phyloP scores from a whole-genome alignment of 2,113 vertebrate genomes.

The Pterocles burchelli region DNA sequence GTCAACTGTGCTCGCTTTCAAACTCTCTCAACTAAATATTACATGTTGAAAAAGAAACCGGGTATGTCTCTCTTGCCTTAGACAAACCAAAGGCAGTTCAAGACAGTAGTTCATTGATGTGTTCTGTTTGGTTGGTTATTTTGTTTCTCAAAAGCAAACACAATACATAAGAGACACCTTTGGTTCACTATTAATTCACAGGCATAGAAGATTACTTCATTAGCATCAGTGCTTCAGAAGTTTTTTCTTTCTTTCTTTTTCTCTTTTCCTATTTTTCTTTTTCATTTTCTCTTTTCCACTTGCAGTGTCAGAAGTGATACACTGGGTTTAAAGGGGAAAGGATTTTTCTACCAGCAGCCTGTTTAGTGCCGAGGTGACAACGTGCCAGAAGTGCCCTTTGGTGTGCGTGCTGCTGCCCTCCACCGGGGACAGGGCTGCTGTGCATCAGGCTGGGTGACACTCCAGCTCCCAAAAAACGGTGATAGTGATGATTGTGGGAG shows the following conservation, averaged over 20 bases:
- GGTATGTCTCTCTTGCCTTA: not conserved
- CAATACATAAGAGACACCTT: not conserved
- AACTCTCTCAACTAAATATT: not conserved
- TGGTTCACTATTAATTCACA: not conserved
- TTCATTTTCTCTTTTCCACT: not conserved
- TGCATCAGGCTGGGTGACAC: rapidly evolving
- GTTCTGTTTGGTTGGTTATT: not conserved
- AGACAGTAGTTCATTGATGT: not conserved
- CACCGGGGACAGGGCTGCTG: rapidly evolving
- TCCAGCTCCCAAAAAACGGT: rapidly evolving
- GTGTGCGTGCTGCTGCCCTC: not conserved
- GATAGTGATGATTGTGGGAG: not conserved
- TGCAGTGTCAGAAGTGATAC: not conserved
- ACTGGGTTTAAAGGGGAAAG: not conserved
- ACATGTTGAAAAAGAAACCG: not conserved
- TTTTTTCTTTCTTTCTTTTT: not conserved
- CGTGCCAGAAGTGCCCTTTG: rapidly evolving
- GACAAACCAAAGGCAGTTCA: not conserved
- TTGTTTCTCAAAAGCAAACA: not conserved
- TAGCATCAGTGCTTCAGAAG: not conserved
- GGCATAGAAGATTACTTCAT: not conserved
- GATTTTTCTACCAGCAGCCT: not conserved
- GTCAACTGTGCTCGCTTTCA: not conserved
- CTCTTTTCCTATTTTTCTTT: not conserved
- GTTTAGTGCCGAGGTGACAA: rapidly evolving